phyloP scores from a whole-genome alignment of 2,888 invertebrate species.

The Chalcosyrphus nemorum region DNA sequence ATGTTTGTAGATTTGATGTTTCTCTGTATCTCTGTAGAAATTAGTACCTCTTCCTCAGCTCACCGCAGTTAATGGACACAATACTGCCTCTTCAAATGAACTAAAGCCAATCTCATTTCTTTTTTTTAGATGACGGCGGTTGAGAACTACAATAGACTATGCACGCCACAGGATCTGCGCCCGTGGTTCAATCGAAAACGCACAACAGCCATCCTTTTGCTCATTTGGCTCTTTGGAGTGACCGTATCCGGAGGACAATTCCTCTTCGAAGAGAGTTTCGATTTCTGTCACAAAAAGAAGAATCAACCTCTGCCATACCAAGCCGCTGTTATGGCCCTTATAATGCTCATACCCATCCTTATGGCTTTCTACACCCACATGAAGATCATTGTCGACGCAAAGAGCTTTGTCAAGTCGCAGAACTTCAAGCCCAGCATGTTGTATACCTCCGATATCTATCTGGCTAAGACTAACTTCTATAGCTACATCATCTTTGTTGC shows the following conservation, averaged over 20 bases:
- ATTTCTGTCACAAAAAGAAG: conserved; percentile 86
- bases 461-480: conserved; percentile 85
- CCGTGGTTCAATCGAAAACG: conserved; percentile 77
- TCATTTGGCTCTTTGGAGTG: conserved; percentile 84
- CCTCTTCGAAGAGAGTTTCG: conserved; percentile 85
- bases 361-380: conserved; percentile 84
- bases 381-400: conserved; percentile 83
- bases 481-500: conserved; percentile 85
- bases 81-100: not conserved
- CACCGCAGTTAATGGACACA: conserved; percentile 26
- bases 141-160: conserved; percentile 87
- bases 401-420: conserved; percentile 83
- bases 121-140: conserved; percentile 83
- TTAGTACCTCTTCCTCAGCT: conserved; percentile 2
- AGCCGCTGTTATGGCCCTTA: conserved; percentile 83
- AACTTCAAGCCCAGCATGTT: conserved; percentile 86
- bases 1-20: conserved; percentile 32
- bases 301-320: conserved; percentile 84
- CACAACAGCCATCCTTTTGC: conserved; percentile 83
- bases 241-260: conserved; percentile 85
- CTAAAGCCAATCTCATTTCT: conserved; percentile 11
- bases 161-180: conserved; percentile 83
- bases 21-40: conserved; percentile 10
- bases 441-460: conserved; percentile 85
- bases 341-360: conserved; percentile 85